Percentiles rank a stretch among this genome's conserved stretches.
These are phyloP conservation scores for Scylla paramamosain DNA, from an alignment of 1,140 invertebrate genomes.

Conservation along the genomic window DNA sequence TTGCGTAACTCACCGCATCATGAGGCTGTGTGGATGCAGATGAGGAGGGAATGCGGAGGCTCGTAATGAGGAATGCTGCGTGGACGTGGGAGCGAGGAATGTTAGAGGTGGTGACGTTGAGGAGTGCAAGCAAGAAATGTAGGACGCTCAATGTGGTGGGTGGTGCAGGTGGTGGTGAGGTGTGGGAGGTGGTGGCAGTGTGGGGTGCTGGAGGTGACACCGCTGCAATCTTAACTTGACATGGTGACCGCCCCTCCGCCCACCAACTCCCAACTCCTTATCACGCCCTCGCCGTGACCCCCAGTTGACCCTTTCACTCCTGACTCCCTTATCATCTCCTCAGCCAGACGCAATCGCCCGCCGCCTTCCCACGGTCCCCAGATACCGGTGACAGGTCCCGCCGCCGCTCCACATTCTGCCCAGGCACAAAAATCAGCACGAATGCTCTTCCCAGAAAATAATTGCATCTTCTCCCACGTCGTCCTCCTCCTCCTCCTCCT, in stretches of 20 bases:
- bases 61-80: too few species aligned
- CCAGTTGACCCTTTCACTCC: not conserved
- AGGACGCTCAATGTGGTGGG: not conserved
- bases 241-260: not conserved
- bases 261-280: not conserved
- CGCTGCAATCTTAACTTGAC: not conserved
- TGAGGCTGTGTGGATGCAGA: not conserved
- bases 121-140: not conserved
- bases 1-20: not conserved
- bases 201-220: not conserved
- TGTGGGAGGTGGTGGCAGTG: not conserved
- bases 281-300: not conserved
- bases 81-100: not conserved
- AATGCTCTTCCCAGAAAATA: not conserved
- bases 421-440: not conserved
- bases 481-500: not conserved
- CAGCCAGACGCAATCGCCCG: not conserved
- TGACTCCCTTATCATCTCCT: not conserved
- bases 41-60: too few species aligned
- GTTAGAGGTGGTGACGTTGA: not conserved
- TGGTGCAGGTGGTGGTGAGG: not conserved
- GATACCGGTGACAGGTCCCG: not conserved
- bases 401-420: not conserved
- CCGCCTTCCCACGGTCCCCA: not conserved
- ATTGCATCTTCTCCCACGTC: not conserved